A percentile compares a stretch with the other conserved stretches of the same genome.
phyloP scores from a whole-genome alignment of 1,140 invertebrate species.

The Metopolophium dirhodum region DNA sequence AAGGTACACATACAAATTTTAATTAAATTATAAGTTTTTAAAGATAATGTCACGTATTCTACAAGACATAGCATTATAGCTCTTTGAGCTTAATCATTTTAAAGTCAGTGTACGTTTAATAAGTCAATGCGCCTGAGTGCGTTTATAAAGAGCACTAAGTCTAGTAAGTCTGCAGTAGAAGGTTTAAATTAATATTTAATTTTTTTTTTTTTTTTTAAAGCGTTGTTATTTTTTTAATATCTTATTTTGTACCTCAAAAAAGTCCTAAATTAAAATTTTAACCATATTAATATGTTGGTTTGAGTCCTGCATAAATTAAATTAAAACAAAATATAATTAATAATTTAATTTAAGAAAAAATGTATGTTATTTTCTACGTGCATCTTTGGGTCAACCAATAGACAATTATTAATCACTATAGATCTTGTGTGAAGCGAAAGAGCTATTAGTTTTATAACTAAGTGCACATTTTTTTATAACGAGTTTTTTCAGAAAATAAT shows the following conservation, averaged over 20 bases:
- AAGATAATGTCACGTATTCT: neutral
- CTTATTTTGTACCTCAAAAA: neutral
- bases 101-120: neutral
- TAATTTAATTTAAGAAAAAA: neutral
- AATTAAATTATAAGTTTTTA: constrained; percentile 2
- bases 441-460: neutral
- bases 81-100: neutral
- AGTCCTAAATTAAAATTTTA: neutral
- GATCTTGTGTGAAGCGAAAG: neutral
- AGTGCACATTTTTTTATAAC: neutral
- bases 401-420: neutral
- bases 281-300: too few relatives aligned
- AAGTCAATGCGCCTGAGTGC: neutral
- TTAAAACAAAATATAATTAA: neutral
- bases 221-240: neutral
- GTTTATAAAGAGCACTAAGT: neutral
- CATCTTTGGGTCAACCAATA: neutral
- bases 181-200: neutral
- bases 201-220: neutral
- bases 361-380: neutral
- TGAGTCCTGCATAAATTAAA: neutral
- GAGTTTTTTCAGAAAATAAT: neutral
- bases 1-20: neutral
- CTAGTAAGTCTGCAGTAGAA: neutral
- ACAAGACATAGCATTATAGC: neutral